A percentile compares a stretch with the other conserved stretches of the same genome.
These are phyloP conservation scores for Brachionichthys hirsutus DNA, from an alignment of 2,113 vertebrate species.

Conservation along the genomic window DNA sequence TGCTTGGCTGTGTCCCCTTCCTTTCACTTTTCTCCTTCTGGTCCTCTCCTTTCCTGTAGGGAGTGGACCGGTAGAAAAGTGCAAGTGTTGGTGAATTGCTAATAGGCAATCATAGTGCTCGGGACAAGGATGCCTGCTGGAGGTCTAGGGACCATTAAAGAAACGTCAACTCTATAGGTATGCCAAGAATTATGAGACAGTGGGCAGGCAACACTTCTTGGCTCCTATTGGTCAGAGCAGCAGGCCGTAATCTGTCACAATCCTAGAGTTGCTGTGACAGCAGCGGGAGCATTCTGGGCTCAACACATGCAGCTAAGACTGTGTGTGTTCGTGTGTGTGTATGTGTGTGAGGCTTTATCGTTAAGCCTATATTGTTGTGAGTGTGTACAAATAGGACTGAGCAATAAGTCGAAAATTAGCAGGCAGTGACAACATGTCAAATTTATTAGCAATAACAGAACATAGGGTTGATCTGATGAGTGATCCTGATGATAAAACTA, in stretches of 20 bases:
- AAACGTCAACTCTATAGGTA: conserved; percentile 80
- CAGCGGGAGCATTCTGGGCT: conserved; percentile 71
- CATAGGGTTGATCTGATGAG: too few species aligned
- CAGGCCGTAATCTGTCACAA: conserved; percentile 79
- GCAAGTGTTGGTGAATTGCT: conserved; percentile 79
- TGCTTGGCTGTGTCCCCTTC: conserved; percentile 43
- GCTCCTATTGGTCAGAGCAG: conserved; percentile 73
- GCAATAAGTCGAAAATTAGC: background rate
- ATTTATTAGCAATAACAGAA: too few species aligned
- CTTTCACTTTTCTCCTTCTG: conserved; percentile 27
- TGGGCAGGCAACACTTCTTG: conserved; percentile 70
- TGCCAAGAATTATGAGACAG: conserved; percentile 81
- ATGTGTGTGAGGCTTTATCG: conserved; percentile 1
- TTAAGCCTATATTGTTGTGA: conserved; percentile 4
- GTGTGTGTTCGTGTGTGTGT: conserved; percentile 29
- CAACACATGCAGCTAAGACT: conserved; percentile 48
- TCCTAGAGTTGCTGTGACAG: conserved; percentile 77
- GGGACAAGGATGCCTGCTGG: conserved; percentile 70
- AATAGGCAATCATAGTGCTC: conserved; percentile 79
- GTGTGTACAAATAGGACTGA: background rate
- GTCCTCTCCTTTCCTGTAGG: conserved; percentile 31
- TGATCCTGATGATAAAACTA: too few species aligned
- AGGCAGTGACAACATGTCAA: background rate
- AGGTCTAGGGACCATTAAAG: conserved; percentile 80
- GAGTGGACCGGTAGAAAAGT: conserved; percentile 62